Evolutionary conservation across 2,113 vertebrate species (phyloP).

Genomic region (Cnemophilus loriae): DNA sequence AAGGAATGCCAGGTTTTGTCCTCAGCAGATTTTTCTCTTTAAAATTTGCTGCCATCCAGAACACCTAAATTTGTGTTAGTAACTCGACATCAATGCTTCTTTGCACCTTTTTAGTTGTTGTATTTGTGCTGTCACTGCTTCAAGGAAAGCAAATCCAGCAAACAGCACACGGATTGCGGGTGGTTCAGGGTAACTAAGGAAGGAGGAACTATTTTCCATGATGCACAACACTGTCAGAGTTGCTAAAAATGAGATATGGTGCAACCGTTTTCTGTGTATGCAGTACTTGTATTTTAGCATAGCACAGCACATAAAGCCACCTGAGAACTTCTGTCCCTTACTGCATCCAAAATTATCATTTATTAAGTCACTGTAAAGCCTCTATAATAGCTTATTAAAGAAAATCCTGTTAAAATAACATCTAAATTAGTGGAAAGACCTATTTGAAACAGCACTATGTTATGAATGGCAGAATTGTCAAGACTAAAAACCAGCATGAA

Average conservation of each 20-base stretch:
- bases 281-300: background rate
- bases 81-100: background rate
- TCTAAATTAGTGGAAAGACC: background rate
- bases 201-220: background rate
- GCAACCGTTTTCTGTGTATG: accelerated
- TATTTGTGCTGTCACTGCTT: background rate
- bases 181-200: background rate
- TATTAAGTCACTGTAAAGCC: background rate
- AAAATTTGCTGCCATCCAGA: background rate
- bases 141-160: background rate
- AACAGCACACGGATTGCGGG: background rate
- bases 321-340: background rate
- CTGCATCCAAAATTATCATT: background rate
- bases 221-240: background rate
- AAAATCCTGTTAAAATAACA: background rate
- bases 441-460: background rate
- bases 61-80: background rate
- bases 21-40: background rate
- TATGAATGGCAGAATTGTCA: background rate
- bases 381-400: background rate
- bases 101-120: background rate
- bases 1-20: background rate
- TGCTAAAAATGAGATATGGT: background rate
- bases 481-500: background rate
- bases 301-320: background rate